Base-by-base conservation (phyloP, 2,888 invertebrate species). In the Baccha elongata region DNA sequence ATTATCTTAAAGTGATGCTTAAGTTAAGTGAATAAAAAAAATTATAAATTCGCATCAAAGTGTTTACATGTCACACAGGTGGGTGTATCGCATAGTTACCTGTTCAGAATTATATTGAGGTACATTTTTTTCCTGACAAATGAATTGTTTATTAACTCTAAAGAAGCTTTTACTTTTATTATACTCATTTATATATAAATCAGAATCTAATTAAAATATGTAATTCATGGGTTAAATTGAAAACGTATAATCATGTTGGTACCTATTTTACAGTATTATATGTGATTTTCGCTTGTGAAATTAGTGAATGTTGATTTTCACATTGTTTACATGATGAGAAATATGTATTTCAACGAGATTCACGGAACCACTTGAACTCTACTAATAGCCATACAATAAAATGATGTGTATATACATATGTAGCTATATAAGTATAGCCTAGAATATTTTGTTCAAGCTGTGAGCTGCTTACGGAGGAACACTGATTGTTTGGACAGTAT, bases 81-180 rank as follows among this genome's bases (percentile, higher is more conserved):
- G 81, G 75, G 81, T 81, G 65, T 75, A 50, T 62, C 67, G 48
- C 29, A 13, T 53, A 17, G n/a, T 8, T 21, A 50, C 26, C 40
- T 37, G n/a, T 23, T 15, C n/a, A 40, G 8, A 4, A 32, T 4
- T 26, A 26, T 26, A 3, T 26, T 32, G n/a, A 64, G 2, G 3
- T 11, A 26, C 7, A 6, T 26, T 15, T 29, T 64, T 42, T 26
- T 52, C 71, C 15, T 11, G 44, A 15, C 6, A 35, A 26, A 15
- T 75, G 52, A 81, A 81, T 75, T 58, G 72, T 75, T 81, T 67
- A 75, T 75, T 53, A 55, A 32, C 52, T 67, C 11, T 40, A 5
- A 21, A 65, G 67, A 60, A 81, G 81, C 81, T 81, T 81, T 81
- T 60, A 62, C 29, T 81, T 75, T 76, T 76, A 81, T 75, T 80